A percentile compares a stretch with the other conserved stretches of the same genome.
These are phyloP conservation scores for Poeciliopsis turrubarensis DNA, from an alignment of 2,113 vertebrate species.

Conservation along the genomic window DNA sequence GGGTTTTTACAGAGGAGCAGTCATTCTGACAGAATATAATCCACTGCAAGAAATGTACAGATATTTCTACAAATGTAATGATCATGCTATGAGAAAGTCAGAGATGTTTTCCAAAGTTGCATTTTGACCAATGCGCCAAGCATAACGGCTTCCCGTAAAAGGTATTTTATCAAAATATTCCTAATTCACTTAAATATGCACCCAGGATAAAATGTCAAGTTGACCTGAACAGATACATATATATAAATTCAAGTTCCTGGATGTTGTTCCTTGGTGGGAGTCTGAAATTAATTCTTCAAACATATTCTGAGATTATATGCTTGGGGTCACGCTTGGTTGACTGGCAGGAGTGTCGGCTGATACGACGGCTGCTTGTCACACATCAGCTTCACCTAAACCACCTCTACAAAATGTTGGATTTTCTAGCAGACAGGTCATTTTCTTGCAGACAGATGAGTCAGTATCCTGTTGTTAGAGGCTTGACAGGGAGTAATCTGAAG, in stretches of 20 bases:
- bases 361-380: slow-evolving; percentile 28
- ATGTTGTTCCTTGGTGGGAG: not conserved
- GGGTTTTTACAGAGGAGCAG: too few species aligned
- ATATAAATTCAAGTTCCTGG: not conserved
- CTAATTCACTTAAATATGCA: too few species aligned
- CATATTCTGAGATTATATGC: not conserved
- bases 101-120: too few species aligned
- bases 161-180: too few species aligned
- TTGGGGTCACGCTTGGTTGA: slow-evolving; percentile 17
- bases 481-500: slow-evolving; percentile 15
- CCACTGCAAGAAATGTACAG: too few species aligned
- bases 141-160: too few species aligned
- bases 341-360: slow-evolving; percentile 25
- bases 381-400: slow-evolving; percentile 23
- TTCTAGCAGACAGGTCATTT: slow-evolving; percentile 19
- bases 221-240: too few species aligned
- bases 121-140: too few species aligned
- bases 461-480: slow-evolving; percentile 15
- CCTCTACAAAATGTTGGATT: slow-evolving; percentile 39
- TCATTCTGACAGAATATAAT: too few species aligned
- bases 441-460: slow-evolving; percentile 12
- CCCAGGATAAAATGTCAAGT: too few species aligned
- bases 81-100: too few species aligned
- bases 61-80: too few species aligned
- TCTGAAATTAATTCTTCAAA: slow-evolving; percentile 6